Evolutionary conservation across 2,113 vertebrate species (phyloP), one percentile per base, ranked within the genome.

Genomic region (Lepus europaeus): DNA sequence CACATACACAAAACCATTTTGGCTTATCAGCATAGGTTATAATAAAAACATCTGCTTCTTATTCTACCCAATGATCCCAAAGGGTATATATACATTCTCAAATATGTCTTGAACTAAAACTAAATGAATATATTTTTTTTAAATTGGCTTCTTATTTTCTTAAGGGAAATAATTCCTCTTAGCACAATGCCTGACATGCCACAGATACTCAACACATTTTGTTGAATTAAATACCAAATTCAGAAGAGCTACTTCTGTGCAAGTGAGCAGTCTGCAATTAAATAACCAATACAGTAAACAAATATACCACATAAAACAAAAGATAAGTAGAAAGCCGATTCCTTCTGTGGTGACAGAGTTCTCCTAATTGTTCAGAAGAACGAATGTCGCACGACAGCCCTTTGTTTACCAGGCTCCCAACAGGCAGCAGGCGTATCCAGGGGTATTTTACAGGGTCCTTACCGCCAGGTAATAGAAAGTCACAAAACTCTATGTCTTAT

Each of bases 161-260:
- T 93, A 94, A 45, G 72, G 69, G 49, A 89, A 86, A 56, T 89
- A 90, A 81, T 70, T 82, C 23, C 51, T 86, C 51, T 33, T 85
- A 76, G 45, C 8, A 78, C 2, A 96, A 29, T 79, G 29, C 49
- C 12, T 82, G 61, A 74, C 20, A 20, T 36, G 9, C 9, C 36
- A 23, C 5, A 72, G 63, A 45, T 85, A 82, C 11, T 76, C 78
- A 83, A 53, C 9, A 91, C 1, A 90, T 61, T 92, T 74, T 93
- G 39, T 79, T 78, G 68, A 95, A 93, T 91, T 86, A 89, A 93
- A 94, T 45, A 76, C 56, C 61, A 64, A 95, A 89, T 85, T 76
- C 45, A 84, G n/a, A 89, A 86, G 22, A 86, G 12, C 53, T 74
- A 87, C 59, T 89, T 91, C 84, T 90, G 10, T 86, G 9, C 31